Evolutionary conservation across 2,888 invertebrate species (phyloP), one percentile per base, ranked within the genome.

Genomic region (Dryobotodes eremita): DNA sequence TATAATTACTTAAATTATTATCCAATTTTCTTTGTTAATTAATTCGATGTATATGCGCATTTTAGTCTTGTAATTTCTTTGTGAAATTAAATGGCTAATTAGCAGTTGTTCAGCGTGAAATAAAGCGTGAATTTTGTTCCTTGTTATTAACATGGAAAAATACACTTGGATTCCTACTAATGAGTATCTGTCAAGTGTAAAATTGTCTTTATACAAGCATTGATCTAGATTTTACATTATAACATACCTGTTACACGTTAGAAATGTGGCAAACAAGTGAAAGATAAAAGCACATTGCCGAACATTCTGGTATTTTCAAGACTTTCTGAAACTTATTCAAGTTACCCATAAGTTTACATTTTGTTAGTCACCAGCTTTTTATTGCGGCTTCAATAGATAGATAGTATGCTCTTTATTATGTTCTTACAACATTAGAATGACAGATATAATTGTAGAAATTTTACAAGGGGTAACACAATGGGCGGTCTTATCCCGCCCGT

Each of bases 1-100:
- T 80, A 72, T 82, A 84, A 86, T 78, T 84, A 80, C 76, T 79
- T 59, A 64, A 68, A 46, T 74, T 64, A 71, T 64, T 62, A 73
- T 36, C 26, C 2, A 71, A 64, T 75, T 75, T 77, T 50, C 48
- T 61, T 64, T 55, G 46, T 11, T 17, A 42, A 76, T 76, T 64
- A 68, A 64, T 61, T 73, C 13, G 15, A 17, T 59, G 57, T 42
- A 8, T 42, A 61, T 76, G 72, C 62, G 71, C 79, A 74, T 86
- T 75, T 5, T 59, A 57, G 68, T 53, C 17, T 46, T 61, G 26
- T 70, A 26, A 26, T 71, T 76, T 59, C 2, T 78, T 79, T 66
- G 42, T 59, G 57, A 65, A 75, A 86, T 76, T 74, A 68, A 62
- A 62, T 80, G 62, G 20, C 23, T 86, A 48, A 75, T 79, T 79